Percentiles rank a stretch among this genome's conserved stretches.
phyloP scores from a whole-genome alignment of 2,113 vertebrate species.

The Cyprinus carpio region DNA sequence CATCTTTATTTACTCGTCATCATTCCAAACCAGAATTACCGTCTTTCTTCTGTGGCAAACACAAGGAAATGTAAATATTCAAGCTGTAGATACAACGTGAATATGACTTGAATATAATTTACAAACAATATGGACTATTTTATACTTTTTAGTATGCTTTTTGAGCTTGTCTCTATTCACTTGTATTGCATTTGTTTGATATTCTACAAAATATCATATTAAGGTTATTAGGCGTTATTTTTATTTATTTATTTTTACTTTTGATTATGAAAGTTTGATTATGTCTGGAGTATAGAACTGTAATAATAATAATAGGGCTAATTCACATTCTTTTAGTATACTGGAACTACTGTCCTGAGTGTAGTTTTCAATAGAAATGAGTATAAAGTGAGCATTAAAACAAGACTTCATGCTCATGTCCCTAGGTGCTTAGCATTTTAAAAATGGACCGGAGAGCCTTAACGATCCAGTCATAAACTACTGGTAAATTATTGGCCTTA shows the following conservation, averaged over 20 bases:
- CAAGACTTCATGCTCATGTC: background rate
- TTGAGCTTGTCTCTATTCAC: background rate
- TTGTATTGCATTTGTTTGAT: background rate
- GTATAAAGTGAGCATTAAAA: constrained; percentile 20
- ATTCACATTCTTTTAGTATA: constrained; percentile 4
- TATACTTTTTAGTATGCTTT: background rate
- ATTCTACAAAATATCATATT: background rate
- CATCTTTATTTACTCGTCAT: background rate
- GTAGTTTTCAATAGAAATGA: background rate
- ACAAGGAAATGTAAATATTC: background rate
- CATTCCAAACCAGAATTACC: background rate
- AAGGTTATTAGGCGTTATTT: background rate
- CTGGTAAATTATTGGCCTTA: constrained; percentile 20
- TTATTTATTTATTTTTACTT: background rate
- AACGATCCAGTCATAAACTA: constrained; percentile 28
- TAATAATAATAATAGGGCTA: background rate
- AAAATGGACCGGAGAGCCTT: background rate
- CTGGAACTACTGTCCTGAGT: background rate
- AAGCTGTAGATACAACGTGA: background rate
- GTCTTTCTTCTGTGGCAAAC: background rate
- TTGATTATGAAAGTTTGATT: background rate
- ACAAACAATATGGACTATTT: background rate
- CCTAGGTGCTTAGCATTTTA: constrained; percentile 17
- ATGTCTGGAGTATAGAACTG: background rate
- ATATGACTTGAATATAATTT: background rate